Percentiles rank a stretch among this genome's conserved stretches.
Evolutionary conservation across 2,113 vertebrate species (phyloP).

Genomic region (Peromyscus polionotus): DNA sequence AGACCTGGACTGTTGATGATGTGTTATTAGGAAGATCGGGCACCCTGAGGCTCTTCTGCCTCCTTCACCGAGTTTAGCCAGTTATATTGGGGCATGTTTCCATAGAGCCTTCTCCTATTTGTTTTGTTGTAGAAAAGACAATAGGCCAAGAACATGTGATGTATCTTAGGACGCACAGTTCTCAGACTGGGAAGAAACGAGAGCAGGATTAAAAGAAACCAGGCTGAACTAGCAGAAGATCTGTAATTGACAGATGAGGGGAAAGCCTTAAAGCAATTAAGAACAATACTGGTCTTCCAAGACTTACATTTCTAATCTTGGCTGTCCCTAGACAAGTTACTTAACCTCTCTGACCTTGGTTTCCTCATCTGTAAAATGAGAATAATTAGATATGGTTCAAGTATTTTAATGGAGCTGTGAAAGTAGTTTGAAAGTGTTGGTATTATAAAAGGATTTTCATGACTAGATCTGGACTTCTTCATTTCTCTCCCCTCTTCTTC

Average conservation of each 20-base stretch:
- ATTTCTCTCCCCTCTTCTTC: background rate
- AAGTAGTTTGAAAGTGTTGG: constrained; percentile 22
- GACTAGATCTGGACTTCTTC: background rate
- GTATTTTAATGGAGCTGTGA: constrained; percentile 37
- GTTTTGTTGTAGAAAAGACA: constrained; percentile 21
- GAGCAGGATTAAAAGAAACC: background rate
- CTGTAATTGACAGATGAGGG: background rate
- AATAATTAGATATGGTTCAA: constrained; percentile 30
- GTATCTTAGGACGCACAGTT: background rate
- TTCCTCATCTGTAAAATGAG: constrained; percentile 33
- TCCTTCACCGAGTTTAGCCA: background rate
- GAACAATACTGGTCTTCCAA: background rate
- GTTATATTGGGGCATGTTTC: background rate
- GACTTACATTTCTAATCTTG: constrained; percentile 18
- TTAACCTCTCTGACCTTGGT: constrained; percentile 1
- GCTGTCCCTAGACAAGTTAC: background rate
- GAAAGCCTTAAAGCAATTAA: background rate
- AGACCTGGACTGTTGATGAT: background rate
- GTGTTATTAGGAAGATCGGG: background rate
- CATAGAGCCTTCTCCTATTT: background rate
- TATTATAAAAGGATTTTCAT: constrained; percentile 5
- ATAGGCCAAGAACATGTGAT: background rate
- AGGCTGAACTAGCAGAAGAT: background rate
- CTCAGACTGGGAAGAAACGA: constrained; percentile 8
- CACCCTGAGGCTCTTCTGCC: background rate